phyloP scores from a whole-genome alignment of 2,113 vertebrate species.

The Fukomys damarensis region DNA sequence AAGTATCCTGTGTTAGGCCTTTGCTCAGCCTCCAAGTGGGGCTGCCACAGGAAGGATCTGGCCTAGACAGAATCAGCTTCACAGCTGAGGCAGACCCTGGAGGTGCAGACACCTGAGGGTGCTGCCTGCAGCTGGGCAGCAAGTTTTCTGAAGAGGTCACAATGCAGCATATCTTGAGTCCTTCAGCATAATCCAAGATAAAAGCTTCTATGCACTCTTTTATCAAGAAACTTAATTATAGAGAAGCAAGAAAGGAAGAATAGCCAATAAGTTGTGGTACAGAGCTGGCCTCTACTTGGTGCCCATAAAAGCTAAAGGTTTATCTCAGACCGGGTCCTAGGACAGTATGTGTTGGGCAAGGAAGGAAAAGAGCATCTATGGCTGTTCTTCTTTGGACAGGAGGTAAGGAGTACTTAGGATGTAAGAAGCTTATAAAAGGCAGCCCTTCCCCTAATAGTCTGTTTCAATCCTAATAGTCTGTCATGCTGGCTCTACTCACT shows the following conservation, averaged over 20 bases:
- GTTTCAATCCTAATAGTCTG: background rate
- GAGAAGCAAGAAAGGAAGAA: background rate
- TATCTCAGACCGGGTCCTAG: background rate
- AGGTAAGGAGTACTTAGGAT: background rate
- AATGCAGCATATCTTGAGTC: background rate
- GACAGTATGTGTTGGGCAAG: background rate
- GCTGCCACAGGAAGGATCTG: background rate
- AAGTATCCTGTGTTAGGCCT: background rate
- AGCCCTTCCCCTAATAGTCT: background rate
- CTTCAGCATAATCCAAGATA: background rate
- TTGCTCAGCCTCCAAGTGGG: background rate
- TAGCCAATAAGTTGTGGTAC: background rate
- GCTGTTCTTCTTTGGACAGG: background rate
- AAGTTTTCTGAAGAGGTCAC: background rate
- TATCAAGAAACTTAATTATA: background rate
- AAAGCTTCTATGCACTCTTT: background rate
- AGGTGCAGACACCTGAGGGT: background rate
- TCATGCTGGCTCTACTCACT: background rate
- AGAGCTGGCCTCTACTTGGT: background rate
- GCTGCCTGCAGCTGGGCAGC: background rate
- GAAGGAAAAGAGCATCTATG: background rate
- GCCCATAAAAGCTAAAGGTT: background rate
- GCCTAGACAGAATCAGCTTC: background rate
- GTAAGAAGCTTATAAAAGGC: background rate
- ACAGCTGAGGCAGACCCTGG: background rate